These are phyloP conservation scores for Lepidonotus clava DNA, from an alignment of 2,888 invertebrate species.

Conservation along the genomic window DNA sequence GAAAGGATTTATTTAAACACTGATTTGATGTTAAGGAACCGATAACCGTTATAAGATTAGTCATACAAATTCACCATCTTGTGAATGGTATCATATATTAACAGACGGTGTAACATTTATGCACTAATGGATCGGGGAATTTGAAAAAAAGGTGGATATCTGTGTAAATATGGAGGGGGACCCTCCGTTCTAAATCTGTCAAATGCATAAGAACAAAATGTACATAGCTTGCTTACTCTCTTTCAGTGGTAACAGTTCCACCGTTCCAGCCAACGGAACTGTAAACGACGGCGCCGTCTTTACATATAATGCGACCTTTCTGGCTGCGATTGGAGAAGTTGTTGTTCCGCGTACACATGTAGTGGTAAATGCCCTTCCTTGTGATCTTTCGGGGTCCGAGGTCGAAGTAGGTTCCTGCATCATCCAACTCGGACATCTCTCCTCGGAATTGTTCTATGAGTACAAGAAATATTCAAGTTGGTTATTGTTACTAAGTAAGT, in stretches of 20 bases:
- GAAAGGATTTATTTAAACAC: too few species aligned
- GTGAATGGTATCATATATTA: too few species aligned
- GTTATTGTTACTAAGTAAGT: too few species aligned
- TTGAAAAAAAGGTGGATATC: too few species aligned
- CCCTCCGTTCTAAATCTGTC: too few species aligned
- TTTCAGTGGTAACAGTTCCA: conserved; percentile 69
- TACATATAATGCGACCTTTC: conserved; percentile 76
- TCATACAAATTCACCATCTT: too few species aligned
- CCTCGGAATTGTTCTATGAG: conserved; percentile 75
- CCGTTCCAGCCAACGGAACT: conserved; percentile 75
- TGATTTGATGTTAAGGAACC: too few species aligned
- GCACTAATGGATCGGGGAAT: too few species aligned
- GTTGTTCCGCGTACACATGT: conserved; percentile 79
- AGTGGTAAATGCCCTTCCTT: conserved; percentile 74
- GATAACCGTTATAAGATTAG: too few species aligned
- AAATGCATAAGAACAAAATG: neutral
- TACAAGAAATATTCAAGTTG: too few species aligned
- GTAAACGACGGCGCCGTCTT: conserved; percentile 62
- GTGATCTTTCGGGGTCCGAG: conserved; percentile 75
- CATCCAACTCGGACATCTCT: conserved; percentile 76
- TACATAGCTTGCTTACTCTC: conserved; percentile 68
- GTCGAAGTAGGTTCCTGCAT: conserved; percentile 80
- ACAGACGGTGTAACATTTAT: too few species aligned
- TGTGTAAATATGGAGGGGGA: neutral
- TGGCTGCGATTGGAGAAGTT: conserved; percentile 80